Conservation (phyloP, 23 tunicate species). For the Styela clava region DNA sequence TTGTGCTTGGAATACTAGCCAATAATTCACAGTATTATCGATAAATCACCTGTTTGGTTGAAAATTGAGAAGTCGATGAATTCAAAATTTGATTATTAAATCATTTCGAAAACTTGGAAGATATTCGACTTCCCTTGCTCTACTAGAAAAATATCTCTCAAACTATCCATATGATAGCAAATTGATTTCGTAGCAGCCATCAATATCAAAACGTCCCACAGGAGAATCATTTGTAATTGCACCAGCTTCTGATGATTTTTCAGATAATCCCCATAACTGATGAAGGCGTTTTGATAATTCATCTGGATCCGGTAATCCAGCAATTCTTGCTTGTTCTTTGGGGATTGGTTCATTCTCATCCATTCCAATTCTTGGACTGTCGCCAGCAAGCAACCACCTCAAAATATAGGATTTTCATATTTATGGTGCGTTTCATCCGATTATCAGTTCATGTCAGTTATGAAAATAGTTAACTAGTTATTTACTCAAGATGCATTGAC, state of each 20-base stretch:
- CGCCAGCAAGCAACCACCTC: slow-evolving; percentile 41
- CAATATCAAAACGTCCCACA: slow-evolving; percentile 81
- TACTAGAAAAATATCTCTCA: no score
- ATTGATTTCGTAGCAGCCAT: slow-evolving; percentile 85
- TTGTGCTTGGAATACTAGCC: no score
- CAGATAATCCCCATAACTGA: slow-evolving; percentile 38
- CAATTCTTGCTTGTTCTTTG: slow-evolving; percentile 30
- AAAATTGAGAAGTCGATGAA: no score
- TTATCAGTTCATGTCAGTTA: no score
- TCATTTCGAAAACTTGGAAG: no score
- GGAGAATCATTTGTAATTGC: slow-evolving; percentile 39
- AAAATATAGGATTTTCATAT: no score
- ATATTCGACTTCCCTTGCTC: no score
- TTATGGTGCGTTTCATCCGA: background rate
- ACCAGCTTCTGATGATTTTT: slow-evolving; percentile 25
- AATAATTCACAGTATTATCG: no score
- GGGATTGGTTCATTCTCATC: slow-evolving; percentile 29
- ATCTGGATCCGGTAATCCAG: slow-evolving; percentile 58
- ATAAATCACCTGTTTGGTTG: no score
- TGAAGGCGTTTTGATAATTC: slow-evolving; percentile 44
- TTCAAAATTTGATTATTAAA: no score
- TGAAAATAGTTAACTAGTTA: no score
- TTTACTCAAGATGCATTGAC: background rate
- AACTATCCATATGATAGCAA: slow-evolving; percentile 50
- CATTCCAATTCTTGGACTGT: slow-evolving; percentile 11